Evolutionary conservation across 1,140 invertebrate genomes (phyloP), one percentile per base, ranked within the genome.

Genomic region (Drosophila sp.): DNA sequence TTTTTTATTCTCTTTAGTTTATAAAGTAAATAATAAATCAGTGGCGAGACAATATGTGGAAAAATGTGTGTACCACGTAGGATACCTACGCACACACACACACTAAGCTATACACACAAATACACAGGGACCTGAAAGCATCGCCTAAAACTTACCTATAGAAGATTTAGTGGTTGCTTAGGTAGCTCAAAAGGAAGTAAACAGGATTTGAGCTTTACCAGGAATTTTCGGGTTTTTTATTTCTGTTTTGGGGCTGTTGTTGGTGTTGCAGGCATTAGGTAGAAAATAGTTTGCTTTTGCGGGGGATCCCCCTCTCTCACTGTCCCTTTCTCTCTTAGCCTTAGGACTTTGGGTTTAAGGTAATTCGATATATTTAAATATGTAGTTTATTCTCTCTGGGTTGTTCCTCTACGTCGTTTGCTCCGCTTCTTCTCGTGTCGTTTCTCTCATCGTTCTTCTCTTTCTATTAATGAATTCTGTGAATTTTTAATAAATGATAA

Each of bases 21-120:
- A 72, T 77, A 80, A 84, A 84, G 81, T 84, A 84, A 84, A 84
- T 84, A 84, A 84, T 84, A 84, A 84, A 84, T 84, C 81, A 85
- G 81, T 70, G 77, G 38, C 72, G 60, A 85, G 70, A 85, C 81
- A 66, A 80, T 80, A 85, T 80, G 80, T 76, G 73, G 72, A 50
- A 74, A 54, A 58, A 55, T 55, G 70, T 50, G 55, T 58, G 72
- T 63, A 76, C 60, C 27, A 76, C 55, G 64, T 74, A 75, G 66
- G 72, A 58, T 58, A 71, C 66, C 66, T 35, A 64, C 35, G 41
- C 71, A 73, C 29, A 73, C 35, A 58, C 2, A 38, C 44, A 23
- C 56, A n/a, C 30, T 55, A 30, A 75, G 44, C 66, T 57, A 40
- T 54, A 71, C 60, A 60, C 38, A 44, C 29, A 66, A 17, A 66